A percentile compares a stretch with the other conserved stretches of the same genome.
These are phyloP conservation scores for Eulemur coronatus DNA, from an alignment of 2,797 vertebrate species.

Conservation along the genomic window DNA sequence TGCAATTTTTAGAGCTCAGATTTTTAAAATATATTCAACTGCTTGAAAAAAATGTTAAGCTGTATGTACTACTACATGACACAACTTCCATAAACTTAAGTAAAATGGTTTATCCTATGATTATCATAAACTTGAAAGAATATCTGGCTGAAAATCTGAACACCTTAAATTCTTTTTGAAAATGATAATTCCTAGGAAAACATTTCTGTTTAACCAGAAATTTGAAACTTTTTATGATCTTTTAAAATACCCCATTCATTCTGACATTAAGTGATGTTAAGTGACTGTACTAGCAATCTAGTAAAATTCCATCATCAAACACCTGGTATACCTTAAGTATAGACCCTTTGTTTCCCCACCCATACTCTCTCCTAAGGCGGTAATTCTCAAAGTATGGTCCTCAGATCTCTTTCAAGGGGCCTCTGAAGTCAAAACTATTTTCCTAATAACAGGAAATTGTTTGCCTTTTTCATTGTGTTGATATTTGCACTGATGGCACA, in stretches of 20 bases:
- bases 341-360: neutral
- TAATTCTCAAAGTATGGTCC: neutral
- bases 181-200: neutral
- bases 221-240: conserved; percentile 13
- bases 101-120: conserved; percentile 50
- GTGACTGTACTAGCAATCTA: neutral
- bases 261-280: neutral
- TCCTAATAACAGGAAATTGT: neutral
- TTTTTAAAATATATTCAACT: conserved; percentile 27
- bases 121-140: conserved; percentile 38
- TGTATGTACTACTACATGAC: neutral
- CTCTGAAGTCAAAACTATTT: neutral
- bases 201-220: conserved; percentile 41
- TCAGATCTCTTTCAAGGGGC: neutral
- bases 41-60: conserved; percentile 13
- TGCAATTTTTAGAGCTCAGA: conserved; percentile 9
- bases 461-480: conserved; percentile 11
- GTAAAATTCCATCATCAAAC: conserved; percentile 3
- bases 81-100: neutral
- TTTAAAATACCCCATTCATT: conserved; percentile 15
- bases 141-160: conserved; percentile 48
- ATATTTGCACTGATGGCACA: conserved; percentile 8
- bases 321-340: neutral
- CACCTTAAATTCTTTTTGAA: conserved; percentile 39
- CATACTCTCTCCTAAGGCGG: neutral